Conservation (phyloP, 1,140 invertebrate genomes). For the Drosophila tristis region DNA sequence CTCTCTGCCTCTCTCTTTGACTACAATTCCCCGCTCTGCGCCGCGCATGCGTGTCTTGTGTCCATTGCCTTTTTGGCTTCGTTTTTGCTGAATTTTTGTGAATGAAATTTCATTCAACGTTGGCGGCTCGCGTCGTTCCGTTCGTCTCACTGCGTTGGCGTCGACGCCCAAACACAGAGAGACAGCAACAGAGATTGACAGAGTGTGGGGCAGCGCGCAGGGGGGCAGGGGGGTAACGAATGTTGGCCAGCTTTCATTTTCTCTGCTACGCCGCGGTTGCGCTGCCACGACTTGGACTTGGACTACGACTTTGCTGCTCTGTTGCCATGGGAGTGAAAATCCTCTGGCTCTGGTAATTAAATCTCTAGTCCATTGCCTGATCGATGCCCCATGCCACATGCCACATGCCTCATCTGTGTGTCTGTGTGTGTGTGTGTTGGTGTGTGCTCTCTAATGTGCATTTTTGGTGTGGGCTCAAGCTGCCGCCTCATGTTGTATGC, state of each 20-base stretch:
- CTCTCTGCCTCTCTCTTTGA: not conserved
- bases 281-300: slow-evolving; percentile 15
- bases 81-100: slow-evolving; percentile 74
- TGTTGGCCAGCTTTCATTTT: slow-evolving; percentile 47
- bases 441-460: slow-evolving; percentile 54
- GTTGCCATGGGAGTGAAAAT: slow-evolving; percentile 76
- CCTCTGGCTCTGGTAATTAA: slow-evolving; percentile 65
- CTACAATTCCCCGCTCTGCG: slow-evolving; percentile 6
- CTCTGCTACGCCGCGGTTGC: slow-evolving; percentile 12
- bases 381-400: slow-evolving; percentile 37
- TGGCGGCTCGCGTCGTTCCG: slow-evolving; percentile 51
- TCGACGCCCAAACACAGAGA: slow-evolving; percentile 51
- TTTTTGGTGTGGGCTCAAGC: slow-evolving; percentile 62
- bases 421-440: not conserved
- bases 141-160: slow-evolving; percentile 53
- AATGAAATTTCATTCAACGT: slow-evolving; percentile 80
- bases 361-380: slow-evolving; percentile 65
- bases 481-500: slow-evolving; percentile 10
- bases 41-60: slow-evolving; percentile 79
- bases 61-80: slow-evolving; percentile 75
- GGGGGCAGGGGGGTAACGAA: slow-evolving; percentile 6
- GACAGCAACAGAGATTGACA: slow-evolving; percentile 9
- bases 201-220: not conserved
- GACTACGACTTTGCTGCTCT: slow-evolving; percentile 2
- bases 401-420: not conserved